A percentile compares a stretch with the other conserved stretches of the same genome.
These are phyloP conservation scores for Caenorhabditis plicata DNA, from an alignment of 2,888 invertebrate species.

Conservation along the genomic window DNA sequence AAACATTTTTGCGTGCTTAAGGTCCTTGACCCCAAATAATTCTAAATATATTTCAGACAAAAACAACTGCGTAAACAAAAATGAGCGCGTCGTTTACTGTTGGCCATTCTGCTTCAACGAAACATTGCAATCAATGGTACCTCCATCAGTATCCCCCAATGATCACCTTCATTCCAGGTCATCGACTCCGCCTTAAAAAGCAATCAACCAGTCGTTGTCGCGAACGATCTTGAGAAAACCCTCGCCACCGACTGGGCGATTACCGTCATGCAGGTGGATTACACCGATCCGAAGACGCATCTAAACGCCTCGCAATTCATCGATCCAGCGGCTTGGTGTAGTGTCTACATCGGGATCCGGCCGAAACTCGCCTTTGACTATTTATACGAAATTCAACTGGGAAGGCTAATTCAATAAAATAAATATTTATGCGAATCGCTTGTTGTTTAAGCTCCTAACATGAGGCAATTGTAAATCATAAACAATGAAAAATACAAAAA, in stretches of 20 bases:
- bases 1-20: no score
- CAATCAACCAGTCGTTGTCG: slow-evolving; percentile 10
- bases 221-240: slow-evolving; percentile 15
- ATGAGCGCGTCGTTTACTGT: slow-evolving; percentile 26
- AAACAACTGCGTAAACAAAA: slow-evolving; percentile 19
- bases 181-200: slow-evolving; percentile 24
- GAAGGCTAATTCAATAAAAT: slow-evolving; percentile 14
- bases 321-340: slow-evolving; percentile 28
- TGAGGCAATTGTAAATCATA: neutral
- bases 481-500: neutral
- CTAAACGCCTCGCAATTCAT: slow-evolving; percentile 31
- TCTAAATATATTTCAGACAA: no score
- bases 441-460: slow-evolving; percentile 1
- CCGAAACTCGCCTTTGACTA: slow-evolving; percentile 35
- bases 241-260: slow-evolving; percentile 22
- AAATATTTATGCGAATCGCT: neutral
- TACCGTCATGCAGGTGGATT: slow-evolving; percentile 31
- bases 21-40: no score
- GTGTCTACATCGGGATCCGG: slow-evolving; percentile 37
- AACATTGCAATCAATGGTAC: slow-evolving; percentile 22
- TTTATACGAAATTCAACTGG: slow-evolving; percentile 38
- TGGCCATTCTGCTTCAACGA: slow-evolving; percentile 29
- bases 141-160: neutral
- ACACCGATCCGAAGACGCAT: slow-evolving; percentile 32
- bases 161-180: slow-evolving; percentile 9